Base-by-base conservation (phyloP, 2,797 vertebrate genomes). In the Esox lucius region DNA sequence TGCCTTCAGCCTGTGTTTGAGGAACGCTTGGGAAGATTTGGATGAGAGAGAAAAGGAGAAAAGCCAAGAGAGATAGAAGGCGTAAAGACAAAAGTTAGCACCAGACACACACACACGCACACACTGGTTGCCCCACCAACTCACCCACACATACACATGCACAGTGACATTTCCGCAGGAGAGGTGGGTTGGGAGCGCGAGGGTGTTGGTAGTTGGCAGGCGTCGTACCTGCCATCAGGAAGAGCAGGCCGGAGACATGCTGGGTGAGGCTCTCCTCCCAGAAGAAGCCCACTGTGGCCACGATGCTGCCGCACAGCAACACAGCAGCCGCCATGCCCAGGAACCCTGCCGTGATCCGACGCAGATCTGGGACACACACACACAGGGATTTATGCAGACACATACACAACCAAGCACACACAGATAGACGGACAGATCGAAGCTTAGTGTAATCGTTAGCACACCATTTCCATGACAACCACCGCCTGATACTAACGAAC, bases 231-330 rank as follows among this genome's bases (percentile, higher is more conserved):
- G 95, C 94, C 94, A 95, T 96, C 75, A 96, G 93, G 93, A 97
- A 95, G 15, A 96, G 92, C 16, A 96, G 92, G 39, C 95, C 95
- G 1, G 95, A 94, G 65, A 96, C 81, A 0, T 95, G 94, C 84
- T 95, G 95, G 0, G 94, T 96, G 81, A 97, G 90, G 83, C 92
- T 96, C 72, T 96, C 93, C 83, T 97, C 95, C 94, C 93, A 95
- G 91, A 96, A 95, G 88, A 95, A 97, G 1, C 95, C 94, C 12
- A 95, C 93, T 0, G 88, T 89, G 4, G 91, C 93, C 79, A 96
- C 91, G 0, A 96, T 93, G 82, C 91, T 94, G 4, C 95, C 91
- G 0, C 95, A 96, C 71, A 96, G 91, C 79, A 96, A 88, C 64
- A 95, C 94, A 0, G 94, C 95, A 0, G 94, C 94, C 0, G 96